Conservation (phyloP, 2,113 vertebrate species). For the Scopus umbretta region DNA sequence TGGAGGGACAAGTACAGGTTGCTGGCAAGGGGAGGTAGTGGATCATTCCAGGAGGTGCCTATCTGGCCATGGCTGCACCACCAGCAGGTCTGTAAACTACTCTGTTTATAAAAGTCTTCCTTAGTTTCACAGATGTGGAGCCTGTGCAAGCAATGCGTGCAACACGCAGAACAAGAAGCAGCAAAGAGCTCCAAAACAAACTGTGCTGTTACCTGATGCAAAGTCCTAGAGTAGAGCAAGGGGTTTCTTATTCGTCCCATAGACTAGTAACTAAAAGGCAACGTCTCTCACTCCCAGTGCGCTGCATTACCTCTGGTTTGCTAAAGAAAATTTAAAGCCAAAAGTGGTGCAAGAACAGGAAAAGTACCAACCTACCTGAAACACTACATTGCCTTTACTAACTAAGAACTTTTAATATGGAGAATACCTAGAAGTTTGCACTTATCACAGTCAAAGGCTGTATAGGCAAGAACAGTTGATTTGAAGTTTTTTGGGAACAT, state of each 20-base stretch:
- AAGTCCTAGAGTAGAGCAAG: not conserved
- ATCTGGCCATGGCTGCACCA: not conserved
- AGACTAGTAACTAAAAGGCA: not conserved
- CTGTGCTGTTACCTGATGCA: not conserved
- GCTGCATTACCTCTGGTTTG: not conserved
- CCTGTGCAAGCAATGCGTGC: not conserved
- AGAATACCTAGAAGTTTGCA: not conserved
- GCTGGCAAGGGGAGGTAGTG: not conserved
- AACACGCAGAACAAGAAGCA: not conserved
- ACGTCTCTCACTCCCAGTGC: no score
- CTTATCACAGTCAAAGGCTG: not conserved
- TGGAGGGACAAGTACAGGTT: not conserved
- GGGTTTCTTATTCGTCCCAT: not conserved
- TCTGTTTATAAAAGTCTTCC: not conserved
- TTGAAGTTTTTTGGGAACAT: not conserved
- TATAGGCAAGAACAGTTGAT: not conserved
- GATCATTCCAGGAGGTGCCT: not conserved
- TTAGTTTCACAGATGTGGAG: not conserved
- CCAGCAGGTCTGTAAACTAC: not conserved
- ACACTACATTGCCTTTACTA: not conserved
- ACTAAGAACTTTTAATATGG: not conserved
- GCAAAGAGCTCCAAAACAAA: not conserved
- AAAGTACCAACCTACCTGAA: not conserved
- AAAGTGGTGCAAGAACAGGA: not conserved
- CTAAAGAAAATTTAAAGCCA: not conserved